These are phyloP conservation scores for Peromyscus attwateri DNA, from an alignment of 2,797 vertebrate species.

Conservation along the genomic window DNA sequence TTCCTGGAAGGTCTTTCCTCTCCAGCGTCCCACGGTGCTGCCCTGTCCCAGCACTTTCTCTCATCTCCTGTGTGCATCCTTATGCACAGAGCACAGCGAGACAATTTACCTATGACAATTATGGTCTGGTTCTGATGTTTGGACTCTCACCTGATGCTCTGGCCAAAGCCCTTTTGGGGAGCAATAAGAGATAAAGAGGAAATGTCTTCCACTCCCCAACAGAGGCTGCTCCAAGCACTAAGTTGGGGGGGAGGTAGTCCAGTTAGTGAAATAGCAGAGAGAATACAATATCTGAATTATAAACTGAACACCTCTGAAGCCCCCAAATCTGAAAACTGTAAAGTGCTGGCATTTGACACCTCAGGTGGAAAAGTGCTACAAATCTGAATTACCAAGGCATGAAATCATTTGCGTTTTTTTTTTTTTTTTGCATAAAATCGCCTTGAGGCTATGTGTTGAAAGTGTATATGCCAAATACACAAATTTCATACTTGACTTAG, in stretches of 20 bases:
- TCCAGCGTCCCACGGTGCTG: no score
- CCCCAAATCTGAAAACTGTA: not conserved
- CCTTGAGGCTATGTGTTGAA: not conserved
- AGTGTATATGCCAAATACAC: not conserved
- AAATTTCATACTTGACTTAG: not conserved
- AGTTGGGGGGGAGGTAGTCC: not conserved
- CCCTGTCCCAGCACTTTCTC: not conserved
- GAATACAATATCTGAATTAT: not conserved
- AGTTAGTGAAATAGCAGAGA: not conserved
- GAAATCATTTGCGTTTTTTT: not conserved
- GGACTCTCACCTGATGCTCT: not conserved
- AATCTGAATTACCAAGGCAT: not conserved
- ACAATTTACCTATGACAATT: not conserved
- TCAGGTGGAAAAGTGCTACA: not conserved
- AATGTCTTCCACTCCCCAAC: not conserved
- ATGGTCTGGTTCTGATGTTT: not conserved
- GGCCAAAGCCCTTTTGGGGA: not conserved
- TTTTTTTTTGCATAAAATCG: not conserved
- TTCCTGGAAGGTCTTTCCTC: not conserved
- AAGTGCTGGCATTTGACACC: not conserved
- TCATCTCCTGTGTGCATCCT: not conserved
- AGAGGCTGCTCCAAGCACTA: not conserved
- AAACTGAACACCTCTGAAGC: not conserved
- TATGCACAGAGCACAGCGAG: not conserved
- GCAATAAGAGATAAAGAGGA: not conserved